These are phyloP conservation scores for Cosmorhoe ocellata DNA, from an alignment of 2,888 invertebrate genomes.

Conservation along the genomic window DNA sequence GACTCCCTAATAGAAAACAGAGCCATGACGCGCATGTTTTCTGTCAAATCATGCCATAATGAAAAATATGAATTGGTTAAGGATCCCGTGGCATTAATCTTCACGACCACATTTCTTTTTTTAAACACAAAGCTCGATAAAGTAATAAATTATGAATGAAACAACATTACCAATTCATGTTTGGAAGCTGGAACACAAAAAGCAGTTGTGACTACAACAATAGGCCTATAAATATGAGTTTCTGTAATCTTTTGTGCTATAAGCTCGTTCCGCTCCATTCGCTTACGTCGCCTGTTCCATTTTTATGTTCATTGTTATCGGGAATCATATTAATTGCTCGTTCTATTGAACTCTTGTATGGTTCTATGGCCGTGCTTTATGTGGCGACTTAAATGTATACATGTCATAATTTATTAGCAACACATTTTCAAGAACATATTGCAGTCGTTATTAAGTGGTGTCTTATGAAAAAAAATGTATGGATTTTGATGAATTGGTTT, in stretches of 20 bases:
- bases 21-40: constrained; percentile 65
- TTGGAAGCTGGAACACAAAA: constrained; percentile 60
- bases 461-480: no score
- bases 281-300: constrained; percentile 44
- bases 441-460: no score
- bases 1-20: constrained; percentile 60
- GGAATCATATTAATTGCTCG: constrained; percentile 52
- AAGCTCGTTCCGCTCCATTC: constrained; percentile 51
- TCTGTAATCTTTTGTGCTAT: constrained; percentile 61
- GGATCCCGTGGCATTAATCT: constrained; percentile 59
- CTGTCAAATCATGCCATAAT: constrained; percentile 71
- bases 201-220: constrained; percentile 63
- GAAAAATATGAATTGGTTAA: constrained; percentile 68
- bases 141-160: constrained; percentile 78
- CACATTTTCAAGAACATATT: background rate
- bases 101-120: constrained; percentile 57
- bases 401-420: background rate
- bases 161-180: constrained; percentile 67
- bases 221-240: constrained; percentile 74
- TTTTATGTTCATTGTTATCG: constrained; percentile 56
- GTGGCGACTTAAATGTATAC: constrained; percentile 10
- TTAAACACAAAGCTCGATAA: constrained; percentile 71
- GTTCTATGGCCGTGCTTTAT: constrained; percentile 1
- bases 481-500: no score
- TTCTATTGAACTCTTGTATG: constrained; percentile 38